A percentile compares a stretch with the other conserved stretches of the same genome.
These are phyloP conservation scores for Patella caerulea DNA, from an alignment of 2,888 invertebrate species.

Conservation along the genomic window DNA sequence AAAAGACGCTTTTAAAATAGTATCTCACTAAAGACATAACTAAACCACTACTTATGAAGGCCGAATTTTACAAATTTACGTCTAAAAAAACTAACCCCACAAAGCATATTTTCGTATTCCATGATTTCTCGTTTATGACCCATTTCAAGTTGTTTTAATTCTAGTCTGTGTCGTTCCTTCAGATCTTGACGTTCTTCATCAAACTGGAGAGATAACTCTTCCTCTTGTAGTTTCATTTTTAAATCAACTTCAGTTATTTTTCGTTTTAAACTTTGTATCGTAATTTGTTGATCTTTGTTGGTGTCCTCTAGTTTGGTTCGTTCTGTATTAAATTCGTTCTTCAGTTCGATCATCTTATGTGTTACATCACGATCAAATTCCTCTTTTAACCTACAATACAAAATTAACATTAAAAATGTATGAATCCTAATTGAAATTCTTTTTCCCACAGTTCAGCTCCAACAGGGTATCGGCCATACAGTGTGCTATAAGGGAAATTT, in stretches of 20 bases:
- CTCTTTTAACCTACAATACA: constrained; percentile 35
- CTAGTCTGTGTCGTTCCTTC: constrained; percentile 25
- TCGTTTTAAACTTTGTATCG: constrained; percentile 34
- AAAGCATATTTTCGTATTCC: constrained; percentile 16
- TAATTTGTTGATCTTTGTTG: constrained; percentile 34
- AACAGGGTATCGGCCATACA: too few species aligned
- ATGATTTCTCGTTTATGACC: constrained; percentile 16
- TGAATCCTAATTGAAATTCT: too few species aligned
- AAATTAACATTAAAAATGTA: neutral
- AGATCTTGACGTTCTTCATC: constrained; percentile 37
- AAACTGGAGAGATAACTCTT: constrained; percentile 37
- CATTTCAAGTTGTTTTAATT: constrained; percentile 26
- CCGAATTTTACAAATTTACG: too few species aligned
- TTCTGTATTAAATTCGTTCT: constrained; percentile 40
- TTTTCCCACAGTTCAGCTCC: too few species aligned
- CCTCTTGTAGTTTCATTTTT: constrained; percentile 38
- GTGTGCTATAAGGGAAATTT: too few species aligned
- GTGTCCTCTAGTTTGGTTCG: constrained; percentile 30
- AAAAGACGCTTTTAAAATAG: neutral
- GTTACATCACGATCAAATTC: constrained; percentile 41
- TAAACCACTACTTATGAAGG: too few species aligned
- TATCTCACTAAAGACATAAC: neutral
- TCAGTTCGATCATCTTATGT: constrained; percentile 35
- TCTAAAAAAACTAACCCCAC: constrained; percentile 11
- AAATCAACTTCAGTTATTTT: constrained; percentile 30